Base-by-base conservation (phyloP, 2,888 invertebrate genomes). In the Ophioninae sp. region DNA sequence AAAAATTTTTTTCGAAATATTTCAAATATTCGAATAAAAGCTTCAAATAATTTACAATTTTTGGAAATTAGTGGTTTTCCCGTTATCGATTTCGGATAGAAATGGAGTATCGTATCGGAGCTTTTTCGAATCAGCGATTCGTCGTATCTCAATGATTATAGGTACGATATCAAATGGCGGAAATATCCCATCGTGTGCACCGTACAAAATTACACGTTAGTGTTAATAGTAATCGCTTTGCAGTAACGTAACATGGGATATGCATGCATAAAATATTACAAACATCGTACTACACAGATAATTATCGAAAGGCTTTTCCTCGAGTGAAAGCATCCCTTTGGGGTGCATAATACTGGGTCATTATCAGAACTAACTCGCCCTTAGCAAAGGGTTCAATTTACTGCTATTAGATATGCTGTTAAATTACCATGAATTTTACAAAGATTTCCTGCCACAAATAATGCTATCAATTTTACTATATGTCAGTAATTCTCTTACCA, bases 181-280 rank as follows among this genome's bases (percentile, higher is more conserved):
- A 63, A 51, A 63, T 71, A 78, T 78, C 58, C 58, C 58, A n/a
- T 51, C 17, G 17, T 51, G 51, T 51, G 51, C 17, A 23, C 13
- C 1, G 20, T 10, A 58, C 58, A 65, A 79, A 58, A 72, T 79
- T 72, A 64, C 17, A 41, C 41, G 56, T 65, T 64, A 20, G 68
- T 51, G 59, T 13, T 23, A 61, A 39, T 23, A n/a, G 20, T 39
- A 22, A 39, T 56, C 22, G 63, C 30, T 51, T 20, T 23, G 20
- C 23, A 37, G 8, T 22, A 69, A 30, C 61, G 23, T 51, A 56
- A 23, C 23, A 56, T 41, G 22, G 39, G n/a, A 65, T 65, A 64
- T 65, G 64, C 58, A 65, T 72, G 39, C 71, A 79, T 79, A 65
- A 72, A 79, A 65, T 44, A 79, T 56, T 56, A 37, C 61, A 51